phyloP scores from a whole-genome alignment of 2,797 vertebrate species.

The Emys orbicularis region DNA sequence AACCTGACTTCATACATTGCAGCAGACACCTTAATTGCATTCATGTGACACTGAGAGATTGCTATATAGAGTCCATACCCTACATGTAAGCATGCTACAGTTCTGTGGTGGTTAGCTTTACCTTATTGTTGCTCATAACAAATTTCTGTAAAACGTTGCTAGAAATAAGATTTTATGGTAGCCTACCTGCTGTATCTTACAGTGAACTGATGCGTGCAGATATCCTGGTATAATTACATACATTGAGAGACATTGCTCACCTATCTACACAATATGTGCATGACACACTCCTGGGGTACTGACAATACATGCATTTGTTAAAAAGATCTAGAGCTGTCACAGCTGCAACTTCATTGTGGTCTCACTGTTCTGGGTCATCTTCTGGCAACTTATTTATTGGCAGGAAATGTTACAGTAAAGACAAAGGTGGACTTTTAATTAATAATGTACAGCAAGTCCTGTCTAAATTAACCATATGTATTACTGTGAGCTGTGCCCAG shows the following conservation, averaged over 20 bases:
- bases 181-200: not conserved
- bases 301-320: not conserved
- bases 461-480: not conserved
- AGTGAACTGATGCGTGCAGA: not conserved
- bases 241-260: not conserved
- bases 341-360: not conserved
- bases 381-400: not conserved
- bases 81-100: not conserved
- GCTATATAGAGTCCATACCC: not conserved
- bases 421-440: not conserved
- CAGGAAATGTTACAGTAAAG: conserved; percentile 16
- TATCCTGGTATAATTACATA: not conserved
- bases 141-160: conserved; percentile 30
- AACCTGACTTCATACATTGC: not conserved
- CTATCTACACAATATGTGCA: not conserved
- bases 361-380: conserved; percentile 30
- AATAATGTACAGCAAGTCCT: not conserved
- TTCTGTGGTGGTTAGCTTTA: conserved; percentile 59
- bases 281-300: not conserved
- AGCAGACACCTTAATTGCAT: not conserved
- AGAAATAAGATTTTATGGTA: not conserved
- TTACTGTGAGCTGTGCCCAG: conserved; percentile 44
- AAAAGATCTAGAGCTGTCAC: not conserved
- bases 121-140: conserved; percentile 50
- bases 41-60: conserved; percentile 18